phyloP scores from a whole-genome alignment of 2,888 invertebrate species.

The Shargacucullia verbasci region DNA sequence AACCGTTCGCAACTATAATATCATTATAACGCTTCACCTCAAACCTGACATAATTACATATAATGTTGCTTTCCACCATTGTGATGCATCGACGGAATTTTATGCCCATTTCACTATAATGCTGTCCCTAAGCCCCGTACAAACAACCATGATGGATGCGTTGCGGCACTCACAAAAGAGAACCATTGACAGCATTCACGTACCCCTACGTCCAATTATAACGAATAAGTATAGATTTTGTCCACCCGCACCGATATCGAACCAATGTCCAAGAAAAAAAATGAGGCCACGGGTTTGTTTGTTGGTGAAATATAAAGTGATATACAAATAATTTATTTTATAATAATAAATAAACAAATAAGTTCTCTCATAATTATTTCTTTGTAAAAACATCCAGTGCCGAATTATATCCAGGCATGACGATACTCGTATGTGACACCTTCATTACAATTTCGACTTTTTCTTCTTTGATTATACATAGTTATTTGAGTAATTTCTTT shows the following conservation, averaged over 20 bases:
- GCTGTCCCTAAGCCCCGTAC: constrained; percentile 67
- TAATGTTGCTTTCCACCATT: constrained; percentile 72
- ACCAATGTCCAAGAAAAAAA: constrained; percentile 66
- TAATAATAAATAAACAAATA: constrained; percentile 11
- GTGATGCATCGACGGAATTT: constrained; percentile 79
- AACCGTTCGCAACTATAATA: constrained; percentile 62
- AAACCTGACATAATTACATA: constrained; percentile 77
- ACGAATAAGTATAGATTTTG: constrained; percentile 68
- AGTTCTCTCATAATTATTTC: background rate
- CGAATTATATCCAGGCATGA: background rate
- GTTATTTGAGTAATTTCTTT: too few relatives aligned
- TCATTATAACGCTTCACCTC: constrained; percentile 72
- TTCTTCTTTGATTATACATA: too few relatives aligned
- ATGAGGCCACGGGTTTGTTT: constrained; percentile 11
- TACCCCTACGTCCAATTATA: constrained; percentile 77
- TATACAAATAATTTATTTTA: constrained; percentile 31
- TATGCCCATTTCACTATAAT: constrained; percentile 83
- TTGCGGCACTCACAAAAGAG: constrained; percentile 79
- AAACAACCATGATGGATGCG: constrained; percentile 81
- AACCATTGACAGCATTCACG: constrained; percentile 71
- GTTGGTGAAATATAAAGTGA: constrained; percentile 29
- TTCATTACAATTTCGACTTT: background rate
- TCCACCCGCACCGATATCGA: constrained; percentile 65
- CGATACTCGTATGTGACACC: too few relatives aligned
- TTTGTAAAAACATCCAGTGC: background rate